Evolutionary conservation across 1,140 invertebrate species (phyloP), one percentile per base, ranked within the genome.

Genomic region (Brachionus rubens): DNA sequence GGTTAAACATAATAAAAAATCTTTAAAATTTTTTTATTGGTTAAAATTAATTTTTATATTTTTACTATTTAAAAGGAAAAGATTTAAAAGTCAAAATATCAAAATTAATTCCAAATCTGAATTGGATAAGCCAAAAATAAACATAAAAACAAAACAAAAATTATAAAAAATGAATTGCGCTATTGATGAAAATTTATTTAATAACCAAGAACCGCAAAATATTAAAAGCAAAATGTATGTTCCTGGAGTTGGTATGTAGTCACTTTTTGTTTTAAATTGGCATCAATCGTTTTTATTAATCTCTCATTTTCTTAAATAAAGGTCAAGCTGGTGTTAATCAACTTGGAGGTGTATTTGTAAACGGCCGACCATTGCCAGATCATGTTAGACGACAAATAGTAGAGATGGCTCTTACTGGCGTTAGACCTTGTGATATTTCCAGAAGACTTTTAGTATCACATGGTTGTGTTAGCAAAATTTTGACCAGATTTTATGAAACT

Each of bases 401-500:
- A 0, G 93, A 97, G 82, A 86, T 97, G 80, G 93, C 94, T 16
- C 86, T 95, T 75, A 88, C 94, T 81, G 87, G 87, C 10, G 93
- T 96, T 0, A 87, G 94, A 70, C 94, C 94, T 9, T 97, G 94
- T 83, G 94, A 97, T 85, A 98, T 97, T 82, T 95, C 92, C 3
- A 85, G 94, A 50, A 93, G 96, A 82, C 87, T 98, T 28, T 87
- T 95, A 10, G 96, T 99, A 6, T 96, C 93, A 0, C 94, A 98
- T 82, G 95, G 95, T 78, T 92, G 91, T 81, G 92, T 95, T n/a
- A 95, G 92, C 10, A 98, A 98, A 87, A 98, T 98, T 78, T 87
- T 99, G 10, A 96, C 94, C 2, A 88, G 95, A 77, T 98, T 96
- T 86, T 96, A 95, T 81, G 92, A 95, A 85, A 95, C 93, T 6